These are phyloP conservation scores for Riparia riparia DNA, from an alignment of 2,113 vertebrate species.

Conservation along the genomic window DNA sequence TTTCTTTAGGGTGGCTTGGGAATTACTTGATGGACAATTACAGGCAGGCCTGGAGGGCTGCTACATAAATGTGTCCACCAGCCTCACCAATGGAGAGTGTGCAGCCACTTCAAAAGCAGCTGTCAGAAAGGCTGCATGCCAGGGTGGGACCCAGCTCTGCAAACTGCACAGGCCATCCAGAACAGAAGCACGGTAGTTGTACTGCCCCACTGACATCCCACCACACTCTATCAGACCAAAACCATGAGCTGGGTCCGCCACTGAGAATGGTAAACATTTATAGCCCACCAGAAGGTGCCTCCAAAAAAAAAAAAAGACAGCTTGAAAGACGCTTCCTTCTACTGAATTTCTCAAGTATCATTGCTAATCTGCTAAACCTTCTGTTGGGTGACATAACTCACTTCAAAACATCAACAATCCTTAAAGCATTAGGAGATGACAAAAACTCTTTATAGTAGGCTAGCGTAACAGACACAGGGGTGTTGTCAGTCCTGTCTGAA, in stretches of 20 bases:
- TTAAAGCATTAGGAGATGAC: background rate
- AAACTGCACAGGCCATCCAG: background rate
- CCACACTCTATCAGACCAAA: background rate
- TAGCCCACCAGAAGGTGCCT: constrained; percentile 29
- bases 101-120: background rate
- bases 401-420: background rate
- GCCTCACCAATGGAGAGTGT: background rate
- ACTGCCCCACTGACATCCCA: background rate
- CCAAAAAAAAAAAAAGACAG: constrained; percentile 40
- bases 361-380: constrained; percentile 9
- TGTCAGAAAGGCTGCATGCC: background rate
- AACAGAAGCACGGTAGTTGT: background rate
- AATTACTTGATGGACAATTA: background rate
- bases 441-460: background rate
- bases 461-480: background rate
- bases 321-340: constrained; percentile 42
- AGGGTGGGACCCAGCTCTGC: background rate
- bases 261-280: background rate
- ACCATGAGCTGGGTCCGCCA: constrained; percentile 4
- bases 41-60: background rate
- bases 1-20: background rate
- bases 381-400: background rate
- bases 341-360: constrained; percentile 45
- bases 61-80: background rate
- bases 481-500: background rate